A percentile compares a stretch with the other conserved stretches of the same genome.
These are phyloP conservation scores for Anguilla rostrata DNA, from an alignment of 2,113 vertebrate species.

Conservation along the genomic window DNA sequence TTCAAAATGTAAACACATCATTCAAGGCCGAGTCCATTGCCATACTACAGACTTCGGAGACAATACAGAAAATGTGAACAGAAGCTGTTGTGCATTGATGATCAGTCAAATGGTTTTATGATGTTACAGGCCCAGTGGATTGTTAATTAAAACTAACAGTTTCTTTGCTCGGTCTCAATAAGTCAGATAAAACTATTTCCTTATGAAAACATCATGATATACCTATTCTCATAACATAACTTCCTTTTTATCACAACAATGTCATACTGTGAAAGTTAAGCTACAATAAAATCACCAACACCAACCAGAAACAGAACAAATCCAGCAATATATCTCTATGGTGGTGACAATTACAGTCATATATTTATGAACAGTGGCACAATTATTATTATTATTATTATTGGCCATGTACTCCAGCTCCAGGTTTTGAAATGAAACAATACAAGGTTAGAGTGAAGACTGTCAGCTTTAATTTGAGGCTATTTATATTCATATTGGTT, in stretches of 20 bases:
- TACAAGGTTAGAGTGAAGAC: no score
- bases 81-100: slow-evolving; percentile 29
- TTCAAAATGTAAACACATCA: slow-evolving; percentile 69
- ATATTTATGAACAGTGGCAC: no score
- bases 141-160: slow-evolving; percentile 9
- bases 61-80: slow-evolving; percentile 40
- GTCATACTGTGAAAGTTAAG: not conserved
- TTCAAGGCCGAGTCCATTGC: slow-evolving; percentile 54
- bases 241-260: not conserved
- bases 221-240: not conserved
- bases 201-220: not conserved
- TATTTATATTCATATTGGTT: no score
- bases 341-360: not conserved
- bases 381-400: no score
- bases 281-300: not conserved
- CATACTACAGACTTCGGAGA: slow-evolving; percentile 51
- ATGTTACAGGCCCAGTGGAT: not conserved
- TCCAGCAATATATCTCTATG: not conserved
- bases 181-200: not conserved
- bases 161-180: not conserved
- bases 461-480: no score
- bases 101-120: not conserved
- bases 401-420: no score
- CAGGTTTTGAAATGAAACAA: no score
- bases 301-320: not conserved